A percentile compares a stretch with the other conserved stretches of the same genome.
Evolutionary conservation across 2,797 vertebrate species (phyloP).

Genomic region (Anniella stebbinsi): DNA sequence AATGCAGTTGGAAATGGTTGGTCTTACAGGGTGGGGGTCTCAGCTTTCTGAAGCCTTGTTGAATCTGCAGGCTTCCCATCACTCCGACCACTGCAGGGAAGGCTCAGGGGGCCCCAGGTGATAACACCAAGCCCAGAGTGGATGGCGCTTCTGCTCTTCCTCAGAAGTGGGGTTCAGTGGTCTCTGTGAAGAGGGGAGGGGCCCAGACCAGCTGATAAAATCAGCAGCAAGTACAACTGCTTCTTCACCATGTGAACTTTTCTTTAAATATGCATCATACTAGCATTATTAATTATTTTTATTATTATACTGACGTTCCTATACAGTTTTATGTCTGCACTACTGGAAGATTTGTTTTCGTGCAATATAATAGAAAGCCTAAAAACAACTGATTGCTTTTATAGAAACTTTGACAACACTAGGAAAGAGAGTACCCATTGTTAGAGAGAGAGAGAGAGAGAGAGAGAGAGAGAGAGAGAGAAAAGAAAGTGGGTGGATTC

Average conservation of each 20-base stretch:
- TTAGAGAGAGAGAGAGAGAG: not conserved
- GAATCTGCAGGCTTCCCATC: no score
- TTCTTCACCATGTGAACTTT: not conserved
- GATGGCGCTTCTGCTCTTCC: no score
- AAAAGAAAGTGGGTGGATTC: not conserved
- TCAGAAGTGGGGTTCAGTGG: no score
- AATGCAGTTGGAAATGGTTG: no score
- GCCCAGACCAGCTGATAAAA: no score
- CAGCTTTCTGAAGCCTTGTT: no score
- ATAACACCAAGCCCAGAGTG: no score
- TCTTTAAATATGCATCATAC: not conserved
- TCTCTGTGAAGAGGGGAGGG: no score
- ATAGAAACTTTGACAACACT: not conserved
- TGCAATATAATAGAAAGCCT: not conserved
- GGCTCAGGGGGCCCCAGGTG: no score
- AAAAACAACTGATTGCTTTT: not conserved
- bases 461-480: not conserved
- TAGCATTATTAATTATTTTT: no score
- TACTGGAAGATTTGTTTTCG: not conserved
- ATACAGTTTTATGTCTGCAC: not conserved
- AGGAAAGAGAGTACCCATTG: not conserved
- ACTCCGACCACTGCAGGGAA: no score
- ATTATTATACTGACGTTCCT: not conserved
- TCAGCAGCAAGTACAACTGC: not conserved
- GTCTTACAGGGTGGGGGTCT: no score